Conservation (phyloP, 2,888 invertebrate genomes). For the Sesia bembeciformis region DNA sequence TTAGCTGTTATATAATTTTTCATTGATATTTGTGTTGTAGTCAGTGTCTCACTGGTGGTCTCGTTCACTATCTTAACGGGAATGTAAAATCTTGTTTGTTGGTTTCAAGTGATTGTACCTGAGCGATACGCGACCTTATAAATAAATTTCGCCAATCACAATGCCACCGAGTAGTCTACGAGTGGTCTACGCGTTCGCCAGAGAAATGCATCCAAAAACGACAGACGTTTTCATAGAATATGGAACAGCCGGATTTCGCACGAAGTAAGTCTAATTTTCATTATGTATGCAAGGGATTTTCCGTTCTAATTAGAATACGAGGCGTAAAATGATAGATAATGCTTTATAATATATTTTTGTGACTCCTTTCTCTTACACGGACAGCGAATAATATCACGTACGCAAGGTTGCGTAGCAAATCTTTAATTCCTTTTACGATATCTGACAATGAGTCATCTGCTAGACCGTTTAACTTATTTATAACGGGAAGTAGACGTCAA, state of each 20-base stretch:
- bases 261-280: conserved; percentile 76
- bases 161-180: conserved; percentile 75
- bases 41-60: conserved; percentile 4
- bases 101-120: conserved; percentile 65
- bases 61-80: conserved; percentile 43
- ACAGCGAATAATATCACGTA: conserved; percentile 29
- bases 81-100: conserved; percentile 67
- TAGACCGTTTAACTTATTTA: conserved; percentile 37
- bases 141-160: conserved; percentile 56
- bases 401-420: conserved; percentile 16
- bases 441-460: conserved; percentile 47
- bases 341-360: conserved; percentile 12
- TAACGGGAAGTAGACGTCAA: conserved; percentile 59
- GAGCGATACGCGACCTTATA: conserved; percentile 55
- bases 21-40: background rate
- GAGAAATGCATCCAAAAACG: conserved; percentile 84
- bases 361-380: conserved; percentile 13
- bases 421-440: conserved; percentile 16
- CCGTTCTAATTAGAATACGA: conserved; percentile 18
- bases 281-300: conserved; percentile 17
- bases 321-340: background rate
- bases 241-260: conserved; percentile 90
- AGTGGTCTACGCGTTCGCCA: conserved; percentile 84
- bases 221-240: conserved; percentile 80
- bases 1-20: too few relatives aligned